phyloP scores from a whole-genome alignment of 2,113 vertebrate genomes.

The Triplophysa tibetana region DNA sequence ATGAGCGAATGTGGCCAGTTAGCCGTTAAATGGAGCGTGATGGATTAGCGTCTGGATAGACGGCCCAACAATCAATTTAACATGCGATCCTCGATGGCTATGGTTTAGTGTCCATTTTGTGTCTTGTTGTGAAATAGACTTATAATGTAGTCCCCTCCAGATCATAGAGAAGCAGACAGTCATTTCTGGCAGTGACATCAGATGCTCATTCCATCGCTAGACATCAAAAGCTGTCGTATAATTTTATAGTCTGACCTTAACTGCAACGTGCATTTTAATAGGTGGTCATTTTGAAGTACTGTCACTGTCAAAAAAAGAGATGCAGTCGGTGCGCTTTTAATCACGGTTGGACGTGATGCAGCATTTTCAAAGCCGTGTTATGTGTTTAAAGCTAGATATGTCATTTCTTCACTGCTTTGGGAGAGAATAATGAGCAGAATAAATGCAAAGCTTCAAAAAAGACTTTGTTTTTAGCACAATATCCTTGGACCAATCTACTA shows the following conservation, averaged over 20 bases:
- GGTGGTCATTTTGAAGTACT: conserved; percentile 13
- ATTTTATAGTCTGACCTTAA: conserved; percentile 40
- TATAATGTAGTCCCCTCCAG: neutral
- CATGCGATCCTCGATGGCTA: neutral
- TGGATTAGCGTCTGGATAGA: conserved; percentile 22
- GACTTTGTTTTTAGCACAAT: too few species aligned
- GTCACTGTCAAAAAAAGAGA: conserved; percentile 28
- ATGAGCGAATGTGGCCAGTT: conserved; percentile 31
- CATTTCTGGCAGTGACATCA: neutral
- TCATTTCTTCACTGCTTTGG: neutral
- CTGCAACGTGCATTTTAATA: conserved; percentile 32
- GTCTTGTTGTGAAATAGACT: conserved; percentile 18
- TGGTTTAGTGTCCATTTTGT: conserved; percentile 2
- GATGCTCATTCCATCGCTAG: conserved; percentile 20
- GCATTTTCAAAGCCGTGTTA: neutral
- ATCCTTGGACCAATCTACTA: too few species aligned
- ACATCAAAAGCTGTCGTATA: conserved; percentile 5
- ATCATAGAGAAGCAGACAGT: neutral
- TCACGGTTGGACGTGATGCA: conserved; percentile 23
- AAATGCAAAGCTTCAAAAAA: too few species aligned
- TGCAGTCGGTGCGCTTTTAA: conserved; percentile 3
- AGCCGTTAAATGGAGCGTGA: conserved; percentile 15
- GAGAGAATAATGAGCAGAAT: too few species aligned
- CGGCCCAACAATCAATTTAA: conserved; percentile 11
- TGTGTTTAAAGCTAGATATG: neutral